Conservation (phyloP, 2,888 invertebrate species). For the Drosophila mimetica region DNA sequence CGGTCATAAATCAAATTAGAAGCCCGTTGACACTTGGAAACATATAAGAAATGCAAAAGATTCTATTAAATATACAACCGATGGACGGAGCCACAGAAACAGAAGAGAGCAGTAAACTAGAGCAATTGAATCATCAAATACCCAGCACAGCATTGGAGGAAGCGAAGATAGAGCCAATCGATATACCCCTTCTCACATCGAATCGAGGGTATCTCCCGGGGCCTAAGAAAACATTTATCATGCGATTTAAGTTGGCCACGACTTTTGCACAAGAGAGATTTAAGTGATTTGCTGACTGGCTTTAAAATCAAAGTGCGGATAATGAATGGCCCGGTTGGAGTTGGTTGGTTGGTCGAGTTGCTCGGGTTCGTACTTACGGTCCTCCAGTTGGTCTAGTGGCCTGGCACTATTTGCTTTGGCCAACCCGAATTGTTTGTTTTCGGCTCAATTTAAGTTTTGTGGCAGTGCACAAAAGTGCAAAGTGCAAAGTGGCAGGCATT, state of each 20-base stretch:
- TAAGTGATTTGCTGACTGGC: constrained; percentile 78
- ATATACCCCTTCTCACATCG: constrained; percentile 1
- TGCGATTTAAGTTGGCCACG: constrained; percentile 78
- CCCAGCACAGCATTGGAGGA: constrained; percentile 27
- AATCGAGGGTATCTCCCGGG: constrained; percentile 2
- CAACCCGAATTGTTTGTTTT: constrained; percentile 68
- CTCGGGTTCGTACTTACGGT: no score
- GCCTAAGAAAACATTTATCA: constrained; percentile 71
- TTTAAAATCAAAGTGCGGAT: constrained; percentile 70
- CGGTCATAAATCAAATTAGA: constrained; percentile 77
- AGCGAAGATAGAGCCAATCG: not conserved
- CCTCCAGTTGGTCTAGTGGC: constrained; percentile 15
- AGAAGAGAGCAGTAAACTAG: constrained; percentile 16
- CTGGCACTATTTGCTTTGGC: constrained; percentile 68
- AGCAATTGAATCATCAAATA: constrained; percentile 54
- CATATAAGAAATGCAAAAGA: constrained; percentile 80
- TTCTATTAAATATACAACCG: constrained; percentile 75
- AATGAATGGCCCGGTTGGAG: constrained; percentile 61
- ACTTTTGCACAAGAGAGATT: constrained; percentile 74
- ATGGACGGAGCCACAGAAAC: constrained; percentile 30
- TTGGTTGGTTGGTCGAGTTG: not conserved
- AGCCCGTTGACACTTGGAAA: constrained; percentile 77
- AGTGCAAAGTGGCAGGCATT: constrained; percentile 67
- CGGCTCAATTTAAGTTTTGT: constrained; percentile 76
- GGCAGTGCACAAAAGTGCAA: constrained; percentile 66